phyloP scores from a whole-genome alignment of 2,888 invertebrate genomes.

The Nomada ruficornis region DNA sequence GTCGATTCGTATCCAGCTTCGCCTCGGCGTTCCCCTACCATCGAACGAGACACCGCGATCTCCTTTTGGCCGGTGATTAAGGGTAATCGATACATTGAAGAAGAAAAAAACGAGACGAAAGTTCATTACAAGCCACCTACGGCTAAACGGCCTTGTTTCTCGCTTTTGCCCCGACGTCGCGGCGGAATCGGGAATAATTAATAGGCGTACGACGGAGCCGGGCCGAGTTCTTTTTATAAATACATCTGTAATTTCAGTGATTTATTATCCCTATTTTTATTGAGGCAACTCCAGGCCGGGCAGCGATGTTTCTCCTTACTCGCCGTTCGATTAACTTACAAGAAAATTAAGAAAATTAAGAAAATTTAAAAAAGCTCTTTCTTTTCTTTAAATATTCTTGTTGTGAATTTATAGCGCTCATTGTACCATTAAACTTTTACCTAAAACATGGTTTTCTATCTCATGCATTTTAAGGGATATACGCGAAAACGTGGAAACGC shows the following conservation, averaged over 20 bases:
- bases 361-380: no score
- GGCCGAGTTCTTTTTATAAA: slow-evolving; percentile 75
- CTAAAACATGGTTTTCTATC: no score
- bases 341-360: no score
- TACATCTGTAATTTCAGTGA: slow-evolving; percentile 58
- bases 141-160: not conserved
- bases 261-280: slow-evolving; percentile 76
- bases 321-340: no score
- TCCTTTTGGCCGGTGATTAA: slow-evolving; percentile 7
- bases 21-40: not conserved
- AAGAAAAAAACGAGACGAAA: slow-evolving; percentile 4
- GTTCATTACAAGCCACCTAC: slow-evolving; percentile 42
- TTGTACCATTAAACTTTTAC: no score
- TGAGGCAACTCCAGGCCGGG: not conserved
- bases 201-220: slow-evolving; percentile 71
- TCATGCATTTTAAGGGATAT: no score
- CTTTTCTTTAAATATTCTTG: no score
- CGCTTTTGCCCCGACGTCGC: slow-evolving; percentile 31
- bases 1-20: not conserved
- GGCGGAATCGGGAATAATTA: slow-evolving; percentile 76
- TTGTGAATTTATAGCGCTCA: no score
- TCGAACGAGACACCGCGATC: not conserved
- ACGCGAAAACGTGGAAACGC: no score
- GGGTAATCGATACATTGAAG: slow-evolving; percentile 31
- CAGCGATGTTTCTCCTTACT: not conserved